A percentile compares a stretch with the other conserved stretches of the same genome.
Evolutionary conservation across 1,140 invertebrate genomes (phyloP).

Genomic region (Pseudobourletiella spinata): DNA sequence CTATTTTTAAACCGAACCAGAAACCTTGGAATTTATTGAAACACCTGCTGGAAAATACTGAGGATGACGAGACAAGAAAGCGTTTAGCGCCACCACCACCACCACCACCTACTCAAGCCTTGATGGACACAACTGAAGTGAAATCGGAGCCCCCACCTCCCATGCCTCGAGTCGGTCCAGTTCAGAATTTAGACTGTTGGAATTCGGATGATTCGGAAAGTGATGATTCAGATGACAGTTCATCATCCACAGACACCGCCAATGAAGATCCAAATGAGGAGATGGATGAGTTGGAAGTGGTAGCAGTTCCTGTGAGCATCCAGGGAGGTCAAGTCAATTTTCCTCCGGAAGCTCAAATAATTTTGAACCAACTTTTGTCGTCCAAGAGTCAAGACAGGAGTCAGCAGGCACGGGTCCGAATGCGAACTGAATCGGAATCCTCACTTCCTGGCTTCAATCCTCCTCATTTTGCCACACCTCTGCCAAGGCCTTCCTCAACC

Average conservation of each 20-base stretch:
- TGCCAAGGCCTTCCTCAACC: background rate
- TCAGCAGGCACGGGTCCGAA: too few relatives aligned
- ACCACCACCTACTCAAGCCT: too few relatives aligned
- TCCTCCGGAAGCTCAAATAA: background rate
- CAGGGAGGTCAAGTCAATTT: background rate
- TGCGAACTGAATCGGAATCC: background rate
- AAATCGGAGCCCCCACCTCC: too few relatives aligned
- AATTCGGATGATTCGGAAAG: background rate
- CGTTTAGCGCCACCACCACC: too few relatives aligned
- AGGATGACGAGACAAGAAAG: too few relatives aligned
- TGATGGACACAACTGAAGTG: too few relatives aligned
- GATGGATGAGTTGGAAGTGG: background rate
- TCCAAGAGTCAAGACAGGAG: too few relatives aligned
- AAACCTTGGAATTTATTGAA: conserved; percentile 1
- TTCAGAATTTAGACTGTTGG: too few relatives aligned
- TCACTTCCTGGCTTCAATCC: background rate
- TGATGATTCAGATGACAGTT: too few relatives aligned
- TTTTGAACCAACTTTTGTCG: too few relatives aligned
- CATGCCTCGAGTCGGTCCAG: too few relatives aligned
- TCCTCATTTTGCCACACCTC: background rate
- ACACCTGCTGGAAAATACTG: background rate
- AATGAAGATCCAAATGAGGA: background rate
- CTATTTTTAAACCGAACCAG: conserved; percentile 3
- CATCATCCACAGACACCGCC: too few relatives aligned
- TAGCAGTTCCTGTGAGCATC: background rate